Evolutionary conservation across 2,113 vertebrate genomes (phyloP).

Genomic region (Gymnogyps californianus): DNA sequence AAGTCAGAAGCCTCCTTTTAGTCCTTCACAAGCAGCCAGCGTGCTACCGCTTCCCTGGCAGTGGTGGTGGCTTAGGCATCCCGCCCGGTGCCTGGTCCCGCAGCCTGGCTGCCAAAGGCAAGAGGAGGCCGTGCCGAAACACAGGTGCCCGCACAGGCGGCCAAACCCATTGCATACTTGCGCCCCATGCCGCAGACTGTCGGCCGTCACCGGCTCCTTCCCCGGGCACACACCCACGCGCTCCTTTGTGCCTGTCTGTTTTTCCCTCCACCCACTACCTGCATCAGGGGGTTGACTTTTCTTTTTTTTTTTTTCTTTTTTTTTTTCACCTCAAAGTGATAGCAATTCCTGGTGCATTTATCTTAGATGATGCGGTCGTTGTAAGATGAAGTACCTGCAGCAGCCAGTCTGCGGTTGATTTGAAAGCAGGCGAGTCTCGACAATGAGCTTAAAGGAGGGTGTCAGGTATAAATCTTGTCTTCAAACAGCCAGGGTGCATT

Average conservation of each 20-base stretch:
- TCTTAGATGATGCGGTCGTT: constrained; percentile 84
- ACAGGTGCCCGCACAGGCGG: background rate
- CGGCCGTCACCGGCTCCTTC: background rate
- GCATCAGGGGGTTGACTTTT: background rate
- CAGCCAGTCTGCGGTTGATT: constrained; percentile 84
- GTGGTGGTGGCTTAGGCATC: background rate
- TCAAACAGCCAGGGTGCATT: constrained; percentile 82
- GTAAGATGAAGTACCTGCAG: constrained; percentile 86
- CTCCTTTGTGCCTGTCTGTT: background rate
- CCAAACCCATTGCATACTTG: background rate
- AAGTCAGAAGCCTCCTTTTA: background rate
- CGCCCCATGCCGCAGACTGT: fast-evolving
- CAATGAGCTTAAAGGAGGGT: constrained; percentile 80
- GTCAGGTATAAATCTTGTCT: constrained; percentile 82
- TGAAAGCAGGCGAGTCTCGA: constrained; percentile 89
- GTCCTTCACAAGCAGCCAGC: background rate
- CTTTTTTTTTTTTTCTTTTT: background rate
- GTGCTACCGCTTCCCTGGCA: fast-evolving
- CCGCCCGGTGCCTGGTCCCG: fast-evolving
- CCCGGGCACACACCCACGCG: background rate
- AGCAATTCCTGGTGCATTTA: constrained; percentile 83
- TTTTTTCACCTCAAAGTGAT: constrained; percentile 72
- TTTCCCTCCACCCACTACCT: constrained; percentile 25
- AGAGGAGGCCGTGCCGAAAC: background rate
- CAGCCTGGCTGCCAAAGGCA: background rate